These are phyloP conservation scores for Apodemia zela DNA, from an alignment of 2,888 invertebrate genomes.

Conservation along the genomic window DNA sequence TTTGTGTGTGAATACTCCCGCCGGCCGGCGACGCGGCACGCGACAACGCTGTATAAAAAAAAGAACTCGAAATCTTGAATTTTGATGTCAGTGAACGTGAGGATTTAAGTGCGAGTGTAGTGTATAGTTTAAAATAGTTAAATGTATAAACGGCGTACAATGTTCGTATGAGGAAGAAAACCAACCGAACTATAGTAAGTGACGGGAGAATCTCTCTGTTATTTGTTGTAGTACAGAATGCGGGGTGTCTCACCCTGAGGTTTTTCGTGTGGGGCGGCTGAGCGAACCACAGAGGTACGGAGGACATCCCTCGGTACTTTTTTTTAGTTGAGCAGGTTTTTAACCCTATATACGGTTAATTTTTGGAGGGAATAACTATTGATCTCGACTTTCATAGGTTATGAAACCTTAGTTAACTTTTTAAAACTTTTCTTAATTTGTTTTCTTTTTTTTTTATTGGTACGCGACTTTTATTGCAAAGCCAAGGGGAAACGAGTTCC, in stretches of 20 bases:
- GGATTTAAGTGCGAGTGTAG: conserved; percentile 72
- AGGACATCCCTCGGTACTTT: conserved; percentile 73
- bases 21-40: conserved; percentile 85
- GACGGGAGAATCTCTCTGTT: conserved; percentile 47
- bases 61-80: conserved; percentile 61
- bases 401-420: conserved; percentile 36
- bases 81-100: conserved; percentile 70
- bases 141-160: conserved; percentile 78
- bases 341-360: conserved; percentile 65
- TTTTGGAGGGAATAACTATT: conserved; percentile 72
- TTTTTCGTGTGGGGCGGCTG: conserved; percentile 68
- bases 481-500: no score
- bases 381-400: conserved; percentile 62
- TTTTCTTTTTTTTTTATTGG: no score
- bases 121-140: conserved; percentile 70
- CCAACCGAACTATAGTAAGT: conserved; percentile 78
- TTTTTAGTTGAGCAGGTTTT: conserved; percentile 62
- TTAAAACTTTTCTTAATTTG: background rate
- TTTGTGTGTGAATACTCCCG: conserved; percentile 73
- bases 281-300: conserved; percentile 72
- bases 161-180: conserved; percentile 81
- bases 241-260: conserved; percentile 66
- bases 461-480: no score
- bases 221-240: conserved; percentile 60
- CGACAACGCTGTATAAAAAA: conserved; percentile 69